Base-by-base conservation (phyloP, 2,888 invertebrate genomes). In the Pristionchus mayeri region DNA sequence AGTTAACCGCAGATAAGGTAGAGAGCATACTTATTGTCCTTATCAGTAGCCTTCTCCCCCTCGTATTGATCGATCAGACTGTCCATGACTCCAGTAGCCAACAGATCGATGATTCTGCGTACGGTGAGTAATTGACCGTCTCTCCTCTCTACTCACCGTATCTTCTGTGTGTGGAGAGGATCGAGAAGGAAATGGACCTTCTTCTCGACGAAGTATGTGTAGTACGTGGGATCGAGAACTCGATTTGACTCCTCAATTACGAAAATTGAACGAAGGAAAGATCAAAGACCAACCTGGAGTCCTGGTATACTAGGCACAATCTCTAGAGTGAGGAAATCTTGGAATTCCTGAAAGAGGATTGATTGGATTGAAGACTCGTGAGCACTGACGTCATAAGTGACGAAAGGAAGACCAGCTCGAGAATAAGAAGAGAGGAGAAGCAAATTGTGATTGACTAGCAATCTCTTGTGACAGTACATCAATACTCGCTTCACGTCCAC, bases 121-220 rank as follows among this genome's bases (percentile, higher is more conserved):
- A 21, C n/a, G 21, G 21, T 44, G 13, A 78, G 16, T 50, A 7
- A 78, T 27, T 78, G 48, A 9, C 30, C 34, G 34, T 18, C 7
- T 13, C 21, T 75, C 24, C 27, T 24, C 75, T n/a, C 40, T 13
- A 75, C 75, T 50, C 13, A 80, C 80, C 57, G 54, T 54, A 80
- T 80, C 40, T 80, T 80, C 37, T 57, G 54, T n/a, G 57, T 80
- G 57, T 37, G 24, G n/a, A 80, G 57, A 40, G 80, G 80, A 57
- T 80, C 80, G 44, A 80, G 80, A 2, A 80, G 54, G 57, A 80
- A 80, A 37, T 57, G 80, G 16, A 80, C 40, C 21, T 48, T 80
- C 80, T 80, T 80, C 40, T 80, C 80, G 9, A 54, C 52, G 37
- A 80, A 40, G n/a, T 24, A 54, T 13, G n/a, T 11, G 57, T 57